These are phyloP conservation scores for Clusia tigrina DNA, from an alignment of 2,888 invertebrate species.

Conservation along the genomic window DNA sequence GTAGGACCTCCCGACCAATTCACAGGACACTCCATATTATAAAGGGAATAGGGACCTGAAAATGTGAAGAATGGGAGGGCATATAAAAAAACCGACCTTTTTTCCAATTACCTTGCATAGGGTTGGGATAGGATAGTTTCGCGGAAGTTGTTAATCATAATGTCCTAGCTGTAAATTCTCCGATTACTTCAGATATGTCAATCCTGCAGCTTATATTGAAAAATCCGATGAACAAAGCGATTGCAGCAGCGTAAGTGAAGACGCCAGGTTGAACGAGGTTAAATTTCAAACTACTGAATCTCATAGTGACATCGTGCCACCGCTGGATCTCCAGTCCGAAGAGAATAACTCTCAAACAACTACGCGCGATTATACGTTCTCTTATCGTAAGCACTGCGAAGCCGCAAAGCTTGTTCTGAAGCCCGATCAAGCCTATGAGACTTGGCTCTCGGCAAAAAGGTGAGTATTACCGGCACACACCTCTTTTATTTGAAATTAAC, in stretches of 20 bases:
- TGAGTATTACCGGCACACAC: conserved; percentile 19
- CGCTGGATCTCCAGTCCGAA: conserved; percentile 47
- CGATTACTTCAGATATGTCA: conserved; percentile 43
- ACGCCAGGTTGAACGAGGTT: background rate
- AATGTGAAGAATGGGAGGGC: no score
- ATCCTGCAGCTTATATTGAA: conserved; percentile 44
- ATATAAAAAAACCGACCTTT: no score
- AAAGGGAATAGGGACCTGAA: no score
- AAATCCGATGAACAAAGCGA: conserved; percentile 31
- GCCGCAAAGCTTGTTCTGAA: conserved; percentile 42
- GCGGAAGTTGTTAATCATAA: background rate
- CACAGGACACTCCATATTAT: no score
- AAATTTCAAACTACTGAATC: conserved; percentile 32
- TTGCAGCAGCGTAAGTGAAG: conserved; percentile 23
- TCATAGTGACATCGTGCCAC: conserved; percentile 45
- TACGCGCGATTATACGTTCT: conserved; percentile 38
- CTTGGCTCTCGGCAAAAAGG: conserved; percentile 58
- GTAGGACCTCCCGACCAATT: no score
- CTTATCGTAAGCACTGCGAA: conserved; percentile 44
- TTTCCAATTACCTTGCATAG: no score
- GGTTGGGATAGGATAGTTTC: no score
- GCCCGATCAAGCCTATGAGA: conserved; percentile 52
- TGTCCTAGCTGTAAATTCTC: background rate
- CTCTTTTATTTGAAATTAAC: no score
- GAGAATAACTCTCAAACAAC: conserved; percentile 46